Conservation (phyloP, 2,113 vertebrate species). For the Atlantisia rogersi region DNA sequence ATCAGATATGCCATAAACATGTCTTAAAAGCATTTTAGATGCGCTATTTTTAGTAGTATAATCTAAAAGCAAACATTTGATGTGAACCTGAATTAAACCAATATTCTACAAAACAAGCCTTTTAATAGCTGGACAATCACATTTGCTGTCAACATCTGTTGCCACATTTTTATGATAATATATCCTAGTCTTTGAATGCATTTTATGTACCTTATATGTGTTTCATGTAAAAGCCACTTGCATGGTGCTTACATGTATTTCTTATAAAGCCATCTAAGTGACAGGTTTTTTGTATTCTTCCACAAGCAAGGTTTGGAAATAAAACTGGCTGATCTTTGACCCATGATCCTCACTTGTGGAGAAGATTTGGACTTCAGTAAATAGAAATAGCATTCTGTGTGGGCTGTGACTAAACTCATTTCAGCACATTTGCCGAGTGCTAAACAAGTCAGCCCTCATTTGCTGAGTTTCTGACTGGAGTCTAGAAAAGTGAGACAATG, state of each 20-base stretch:
- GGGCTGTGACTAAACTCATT: slow-evolving; percentile 39
- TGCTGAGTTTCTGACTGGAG: not conserved
- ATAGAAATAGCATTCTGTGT: slow-evolving; percentile 38
- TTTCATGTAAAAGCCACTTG: not conserved
- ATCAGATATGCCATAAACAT: not conserved
- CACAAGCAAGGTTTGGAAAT: not conserved
- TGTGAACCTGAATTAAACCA: not conserved
- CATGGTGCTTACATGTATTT: not conserved
- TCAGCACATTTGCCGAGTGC: slow-evolving; percentile 44
- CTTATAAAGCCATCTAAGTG: not conserved
- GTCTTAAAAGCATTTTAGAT: not conserved
- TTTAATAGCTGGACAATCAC: not conserved
- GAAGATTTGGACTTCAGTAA: not conserved
- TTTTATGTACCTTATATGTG: not conserved
- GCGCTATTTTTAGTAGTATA: not conserved
- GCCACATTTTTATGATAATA: not conserved
- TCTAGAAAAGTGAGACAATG: slow-evolving; percentile 25
- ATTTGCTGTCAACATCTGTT: not conserved
- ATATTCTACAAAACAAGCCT: not conserved
- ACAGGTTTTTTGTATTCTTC: not conserved
- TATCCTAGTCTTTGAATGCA: not conserved
- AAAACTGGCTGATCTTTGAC: slow-evolving; percentile 31
- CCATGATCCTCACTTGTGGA: not conserved
- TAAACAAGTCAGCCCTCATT: slow-evolving; percentile 27
- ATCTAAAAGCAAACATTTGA: not conserved